These are phyloP conservation scores for Neodiprion lecontei DNA, from an alignment of 1,140 invertebrate species.

Conservation along the genomic window DNA sequence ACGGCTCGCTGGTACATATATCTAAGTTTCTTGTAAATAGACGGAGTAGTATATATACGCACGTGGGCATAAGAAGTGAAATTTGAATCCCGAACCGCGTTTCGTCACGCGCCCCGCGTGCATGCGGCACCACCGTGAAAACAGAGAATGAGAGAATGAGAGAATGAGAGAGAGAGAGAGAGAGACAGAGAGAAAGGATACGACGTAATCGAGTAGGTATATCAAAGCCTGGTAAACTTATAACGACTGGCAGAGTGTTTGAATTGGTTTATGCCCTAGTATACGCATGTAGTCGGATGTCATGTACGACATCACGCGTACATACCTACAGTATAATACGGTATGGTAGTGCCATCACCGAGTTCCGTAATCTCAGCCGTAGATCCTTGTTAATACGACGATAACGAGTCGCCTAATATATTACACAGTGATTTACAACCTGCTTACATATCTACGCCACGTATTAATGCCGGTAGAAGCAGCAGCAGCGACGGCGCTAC, in stretches of 20 bases:
- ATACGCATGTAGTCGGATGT: background rate
- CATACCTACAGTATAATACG: too few relatives aligned
- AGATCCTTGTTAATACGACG: slow-evolving; percentile 2
- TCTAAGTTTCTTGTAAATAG: background rate
- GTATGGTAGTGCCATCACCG: background rate
- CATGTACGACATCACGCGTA: too few relatives aligned
- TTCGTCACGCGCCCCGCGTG: background rate
- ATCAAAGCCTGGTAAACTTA: background rate
- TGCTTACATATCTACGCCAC: background rate
- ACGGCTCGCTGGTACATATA: background rate
- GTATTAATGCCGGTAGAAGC: too few relatives aligned
- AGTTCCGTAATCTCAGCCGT: background rate
- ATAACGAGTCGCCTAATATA: background rate
- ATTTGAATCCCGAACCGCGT: background rate
- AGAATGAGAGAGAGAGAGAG: too few relatives aligned
- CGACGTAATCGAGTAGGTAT: background rate
- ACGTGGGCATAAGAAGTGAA: background rate
- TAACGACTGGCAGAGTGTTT: background rate
- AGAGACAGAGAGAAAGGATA: background rate
- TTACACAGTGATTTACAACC: background rate
- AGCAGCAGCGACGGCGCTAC: too few relatives aligned
- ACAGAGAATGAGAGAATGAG: too few relatives aligned
- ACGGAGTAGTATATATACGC: background rate
- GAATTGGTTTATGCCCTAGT: background rate
- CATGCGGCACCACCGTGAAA: background rate